phyloP scores from a whole-genome alignment of 2,888 invertebrate species.

The Lobophora halterata region DNA sequence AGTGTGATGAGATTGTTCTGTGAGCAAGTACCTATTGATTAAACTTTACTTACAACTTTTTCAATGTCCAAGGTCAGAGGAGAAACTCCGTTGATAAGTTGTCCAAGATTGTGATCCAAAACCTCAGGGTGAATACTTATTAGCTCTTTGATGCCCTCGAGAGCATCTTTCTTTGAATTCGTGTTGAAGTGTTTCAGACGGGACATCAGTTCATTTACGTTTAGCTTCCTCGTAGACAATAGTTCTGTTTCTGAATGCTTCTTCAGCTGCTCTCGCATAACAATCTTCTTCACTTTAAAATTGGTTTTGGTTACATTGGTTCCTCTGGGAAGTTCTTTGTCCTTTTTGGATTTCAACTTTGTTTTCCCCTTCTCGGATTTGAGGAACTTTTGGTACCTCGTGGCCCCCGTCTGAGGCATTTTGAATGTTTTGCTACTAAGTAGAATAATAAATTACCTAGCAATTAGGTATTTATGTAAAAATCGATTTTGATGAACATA shows the following conservation, averaged over 20 bases:
- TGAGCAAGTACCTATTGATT: neutral
- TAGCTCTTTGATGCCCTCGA: constrained; percentile 82
- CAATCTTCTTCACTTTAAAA: constrained; percentile 94
- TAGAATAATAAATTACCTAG: too few relatives aligned
- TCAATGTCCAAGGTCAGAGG: constrained; percentile 88
- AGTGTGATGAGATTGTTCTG: too few relatives aligned
- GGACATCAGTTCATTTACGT: constrained; percentile 85
- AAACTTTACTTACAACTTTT: constrained; percentile 65
- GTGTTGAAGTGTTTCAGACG: constrained; percentile 89
- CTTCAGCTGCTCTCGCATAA: constrained; percentile 88
- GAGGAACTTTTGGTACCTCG: constrained; percentile 86
- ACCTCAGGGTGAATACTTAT: constrained; percentile 52
- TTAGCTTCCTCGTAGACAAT: constrained; percentile 84
- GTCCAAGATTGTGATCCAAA: constrained; percentile 82
- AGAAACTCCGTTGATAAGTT: constrained; percentile 85
- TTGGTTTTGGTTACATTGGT: constrained; percentile 93
- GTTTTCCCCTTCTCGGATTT: constrained; percentile 94
- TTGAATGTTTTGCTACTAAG: constrained; percentile 10
- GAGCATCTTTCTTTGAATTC: constrained; percentile 83
- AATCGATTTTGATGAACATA: too few relatives aligned
- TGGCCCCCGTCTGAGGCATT: constrained; percentile 75
- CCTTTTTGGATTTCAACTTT: constrained; percentile 90
- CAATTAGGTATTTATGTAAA: too few relatives aligned
- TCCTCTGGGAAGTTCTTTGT: constrained; percentile 91
- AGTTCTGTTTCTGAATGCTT: constrained; percentile 77